Conservation (phyloP, 1,140 invertebrate genomes). For the Chelonus insularis region DNA sequence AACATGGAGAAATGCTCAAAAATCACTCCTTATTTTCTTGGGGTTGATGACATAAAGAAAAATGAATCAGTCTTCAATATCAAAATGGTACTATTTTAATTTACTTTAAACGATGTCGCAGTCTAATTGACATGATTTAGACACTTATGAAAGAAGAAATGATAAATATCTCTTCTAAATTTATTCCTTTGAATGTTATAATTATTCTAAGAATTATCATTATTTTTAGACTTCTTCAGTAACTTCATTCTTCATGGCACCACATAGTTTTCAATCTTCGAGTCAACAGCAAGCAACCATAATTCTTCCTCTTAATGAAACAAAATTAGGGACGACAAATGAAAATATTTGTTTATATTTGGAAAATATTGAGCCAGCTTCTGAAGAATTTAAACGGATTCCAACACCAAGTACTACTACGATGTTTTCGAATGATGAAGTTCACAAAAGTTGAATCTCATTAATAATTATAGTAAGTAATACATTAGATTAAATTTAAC, state of each 20-base stretch:
- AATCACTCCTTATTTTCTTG: slow-evolving; percentile 9
- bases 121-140: too few relatives aligned
- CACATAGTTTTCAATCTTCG: background rate
- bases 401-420: background rate
- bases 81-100: slow-evolving; percentile 16
- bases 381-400: slow-evolving; percentile 4
- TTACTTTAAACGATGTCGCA: too few relatives aligned
- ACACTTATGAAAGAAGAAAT: too few relatives aligned
- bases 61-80: background rate
- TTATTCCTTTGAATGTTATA: too few relatives aligned
- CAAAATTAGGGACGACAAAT: background rate
- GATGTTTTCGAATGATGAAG: background rate
- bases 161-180: too few relatives aligned
- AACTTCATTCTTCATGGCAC: background rate
- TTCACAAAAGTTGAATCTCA: too few relatives aligned
- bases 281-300: background rate
- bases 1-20: slow-evolving; percentile 7
- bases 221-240: background rate
- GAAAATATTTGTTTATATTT: slow-evolving; percentile 12
- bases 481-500: too few relatives aligned
- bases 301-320: background rate
- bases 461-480: too few relatives aligned
- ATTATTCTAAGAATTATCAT: too few relatives aligned
- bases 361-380: background rate
- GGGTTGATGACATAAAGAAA: background rate